Evolutionary conservation across 2,888 invertebrate species (phyloP).

Genomic region (Agrochola macilenta): DNA sequence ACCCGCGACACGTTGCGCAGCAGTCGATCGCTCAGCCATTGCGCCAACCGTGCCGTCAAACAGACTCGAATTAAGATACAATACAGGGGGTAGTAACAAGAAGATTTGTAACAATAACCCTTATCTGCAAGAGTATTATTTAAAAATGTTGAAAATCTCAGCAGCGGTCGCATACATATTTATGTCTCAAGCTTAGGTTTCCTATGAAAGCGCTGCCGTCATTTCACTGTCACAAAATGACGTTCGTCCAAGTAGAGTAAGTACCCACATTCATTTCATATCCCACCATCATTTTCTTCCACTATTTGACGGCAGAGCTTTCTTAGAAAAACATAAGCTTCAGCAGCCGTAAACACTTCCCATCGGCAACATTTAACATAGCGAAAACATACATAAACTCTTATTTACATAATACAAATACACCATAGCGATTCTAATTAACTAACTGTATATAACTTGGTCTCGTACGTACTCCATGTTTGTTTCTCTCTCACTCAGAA

Average conservation of each 20-base stretch:
- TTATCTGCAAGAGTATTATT: not conserved
- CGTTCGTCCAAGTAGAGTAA: not conserved
- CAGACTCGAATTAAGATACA: too few species aligned
- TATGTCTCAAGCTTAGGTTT: not conserved
- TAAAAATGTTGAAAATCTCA: not conserved
- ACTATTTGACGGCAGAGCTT: not conserved
- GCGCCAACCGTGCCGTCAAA: too few species aligned
- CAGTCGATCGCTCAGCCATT: too few species aligned
- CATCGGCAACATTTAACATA: not conserved
- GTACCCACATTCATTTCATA: not conserved
- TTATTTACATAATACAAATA: constrained; percentile 18
- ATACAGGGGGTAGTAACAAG: not conserved
- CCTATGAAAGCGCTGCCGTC: not conserved
- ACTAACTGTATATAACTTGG: constrained; percentile 37
- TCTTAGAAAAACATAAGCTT: not conserved
- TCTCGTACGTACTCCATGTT: constrained; percentile 14
- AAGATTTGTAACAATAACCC: not conserved
- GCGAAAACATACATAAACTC: not conserved
- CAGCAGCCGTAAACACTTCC: not conserved
- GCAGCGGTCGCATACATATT: too few species aligned
- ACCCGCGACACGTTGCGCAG: too few species aligned
- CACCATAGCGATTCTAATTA: constrained; percentile 44
- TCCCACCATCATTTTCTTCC: not conserved
- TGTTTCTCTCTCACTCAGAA: constrained; percentile 15
- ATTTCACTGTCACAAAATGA: not conserved